These are phyloP conservation scores for Pseudochirops corinnae DNA, from an alignment of 2,797 vertebrate species.

Conservation along the genomic window DNA sequence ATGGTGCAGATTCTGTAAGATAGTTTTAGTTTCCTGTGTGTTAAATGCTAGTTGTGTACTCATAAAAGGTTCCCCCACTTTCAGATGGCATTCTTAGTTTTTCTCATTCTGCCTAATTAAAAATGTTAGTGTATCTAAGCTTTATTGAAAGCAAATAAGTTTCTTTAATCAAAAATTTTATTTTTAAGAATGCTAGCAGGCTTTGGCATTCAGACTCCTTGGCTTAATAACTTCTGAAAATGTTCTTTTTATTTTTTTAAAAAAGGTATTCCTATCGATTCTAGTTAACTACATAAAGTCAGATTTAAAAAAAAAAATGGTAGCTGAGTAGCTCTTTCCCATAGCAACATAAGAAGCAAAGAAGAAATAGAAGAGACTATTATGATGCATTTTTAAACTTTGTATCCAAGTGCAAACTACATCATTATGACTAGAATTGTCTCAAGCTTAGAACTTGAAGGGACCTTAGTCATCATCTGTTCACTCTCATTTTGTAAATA, in stretches of 20 bases:
- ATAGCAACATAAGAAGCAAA: not conserved
- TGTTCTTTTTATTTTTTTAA: not conserved
- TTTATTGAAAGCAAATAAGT: not conserved
- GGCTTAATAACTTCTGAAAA: not conserved
- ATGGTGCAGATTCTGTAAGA: not conserved
- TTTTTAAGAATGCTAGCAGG: not conserved
- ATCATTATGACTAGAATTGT: not conserved
- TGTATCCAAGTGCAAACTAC: not conserved
- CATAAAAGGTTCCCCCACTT: not conserved
- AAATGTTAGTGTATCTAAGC: not conserved
- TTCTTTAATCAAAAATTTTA: not conserved
- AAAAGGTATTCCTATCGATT: not conserved
- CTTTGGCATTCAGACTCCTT: not conserved
- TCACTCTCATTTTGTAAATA: not conserved
- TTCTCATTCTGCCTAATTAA: not conserved
- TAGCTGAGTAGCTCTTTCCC: not conserved
- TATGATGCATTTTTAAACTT: not conserved
- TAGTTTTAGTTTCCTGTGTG: not conserved
- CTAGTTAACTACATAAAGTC: not conserved
- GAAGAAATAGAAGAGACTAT: not conserved
- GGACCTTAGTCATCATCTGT: not conserved
- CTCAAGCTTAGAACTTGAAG: not conserved
- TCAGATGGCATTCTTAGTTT: not conserved
- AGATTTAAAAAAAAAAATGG: not conserved
- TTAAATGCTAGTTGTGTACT: not conserved